Evolutionary conservation across 2,888 invertebrate species (phyloP).

Genomic region (Orchesellides sinensis): DNA sequence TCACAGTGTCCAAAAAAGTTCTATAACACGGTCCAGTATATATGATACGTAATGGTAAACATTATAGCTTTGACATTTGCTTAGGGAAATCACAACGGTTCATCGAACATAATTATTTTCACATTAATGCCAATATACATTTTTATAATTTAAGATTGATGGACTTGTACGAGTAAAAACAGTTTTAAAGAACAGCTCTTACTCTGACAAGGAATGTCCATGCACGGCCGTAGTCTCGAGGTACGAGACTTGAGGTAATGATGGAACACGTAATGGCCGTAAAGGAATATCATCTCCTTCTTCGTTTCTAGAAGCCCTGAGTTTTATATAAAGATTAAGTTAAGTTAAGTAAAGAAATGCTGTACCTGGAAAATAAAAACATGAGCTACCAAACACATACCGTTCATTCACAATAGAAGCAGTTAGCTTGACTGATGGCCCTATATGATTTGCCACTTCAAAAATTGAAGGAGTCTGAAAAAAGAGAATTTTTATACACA

Average conservation of each 20-base stretch:
- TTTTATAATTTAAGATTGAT: neutral
- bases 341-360: neutral
- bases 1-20: too few species aligned
- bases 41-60: too few species aligned
- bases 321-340: slow-evolving; percentile 4
- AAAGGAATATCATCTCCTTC: slow-evolving; percentile 85
- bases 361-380: neutral
- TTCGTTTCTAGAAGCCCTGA: slow-evolving; percentile 75
- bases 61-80: too few species aligned
- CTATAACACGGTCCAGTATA: too few species aligned
- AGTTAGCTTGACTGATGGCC: slow-evolving; percentile 63
- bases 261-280: slow-evolving; percentile 84
- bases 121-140: neutral
- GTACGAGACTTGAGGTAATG: slow-evolving; percentile 59
- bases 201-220: slow-evolving; percentile 59
- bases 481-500: neutral
- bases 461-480: slow-evolving; percentile 60
- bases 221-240: slow-evolving; percentile 40
- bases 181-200: slow-evolving; percentile 13
- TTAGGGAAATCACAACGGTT: too few species aligned
- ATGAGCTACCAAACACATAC: slow-evolving; percentile 41
- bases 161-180: neutral
- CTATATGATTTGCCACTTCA: slow-evolving; percentile 67
- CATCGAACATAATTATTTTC: too few species aligned
- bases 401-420: slow-evolving; percentile 70